Conservation (phyloP, 2,113 vertebrate species). For the Sinosuthora webbiana region DNA sequence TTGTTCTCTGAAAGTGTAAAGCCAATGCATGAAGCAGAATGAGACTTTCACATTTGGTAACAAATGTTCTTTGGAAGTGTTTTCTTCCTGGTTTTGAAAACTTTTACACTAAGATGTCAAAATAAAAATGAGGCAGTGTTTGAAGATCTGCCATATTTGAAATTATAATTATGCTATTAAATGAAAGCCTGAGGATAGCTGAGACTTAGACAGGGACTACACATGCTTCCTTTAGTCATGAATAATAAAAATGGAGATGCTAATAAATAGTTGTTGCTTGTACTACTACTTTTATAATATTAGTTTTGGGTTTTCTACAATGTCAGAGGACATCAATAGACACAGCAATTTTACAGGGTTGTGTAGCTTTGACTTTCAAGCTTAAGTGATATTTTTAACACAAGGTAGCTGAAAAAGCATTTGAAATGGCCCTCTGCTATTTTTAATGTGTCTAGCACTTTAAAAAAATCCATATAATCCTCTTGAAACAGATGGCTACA, state of each 20-base stretch:
- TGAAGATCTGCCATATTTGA: not conserved
- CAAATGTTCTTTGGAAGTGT: not conserved
- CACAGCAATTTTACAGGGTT: not conserved
- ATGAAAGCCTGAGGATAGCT: not conserved
- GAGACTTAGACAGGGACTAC: not conserved
- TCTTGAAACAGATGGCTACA: constrained; percentile 59
- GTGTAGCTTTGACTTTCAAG: not conserved
- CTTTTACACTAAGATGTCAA: not conserved
- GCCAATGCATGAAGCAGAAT: not conserved
- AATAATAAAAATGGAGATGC: not conserved
- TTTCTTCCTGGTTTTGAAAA: not conserved
- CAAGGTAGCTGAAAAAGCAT: constrained; percentile 14
- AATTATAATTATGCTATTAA: not conserved
- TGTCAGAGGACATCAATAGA: not conserved
- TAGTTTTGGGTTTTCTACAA: not conserved
- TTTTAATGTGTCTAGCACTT: constrained; percentile 53
- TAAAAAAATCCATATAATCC: constrained; percentile 52
- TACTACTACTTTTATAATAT: not conserved
- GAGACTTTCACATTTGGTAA: not conserved
- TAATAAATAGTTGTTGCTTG: not conserved
- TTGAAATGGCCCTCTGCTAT: constrained; percentile 24
- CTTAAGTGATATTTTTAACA: not conserved
- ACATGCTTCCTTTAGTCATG: not conserved
- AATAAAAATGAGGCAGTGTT: not conserved
- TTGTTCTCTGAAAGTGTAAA: not conserved